Conservation (phyloP, 2,888 invertebrate species). For the Brenthis daphne region DNA sequence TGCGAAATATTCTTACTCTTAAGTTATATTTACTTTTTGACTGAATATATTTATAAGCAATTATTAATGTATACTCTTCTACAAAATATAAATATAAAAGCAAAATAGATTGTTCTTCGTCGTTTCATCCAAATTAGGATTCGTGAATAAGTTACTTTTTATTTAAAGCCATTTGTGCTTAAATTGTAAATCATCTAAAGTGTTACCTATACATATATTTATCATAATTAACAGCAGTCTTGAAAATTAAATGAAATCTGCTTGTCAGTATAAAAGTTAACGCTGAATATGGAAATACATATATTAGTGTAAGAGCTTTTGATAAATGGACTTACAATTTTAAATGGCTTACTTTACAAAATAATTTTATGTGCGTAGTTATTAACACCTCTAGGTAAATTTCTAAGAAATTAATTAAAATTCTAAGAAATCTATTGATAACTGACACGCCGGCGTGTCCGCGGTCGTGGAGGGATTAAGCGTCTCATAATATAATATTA, state of each 20-base stretch:
- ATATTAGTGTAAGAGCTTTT: slow-evolving; percentile 17
- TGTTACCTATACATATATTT: not conserved
- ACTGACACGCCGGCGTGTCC: too few relatives aligned
- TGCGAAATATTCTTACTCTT: not conserved
- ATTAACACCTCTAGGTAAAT: not conserved
- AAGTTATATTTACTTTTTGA: not conserved
- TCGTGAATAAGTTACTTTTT: too few relatives aligned
- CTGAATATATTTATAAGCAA: too few relatives aligned
- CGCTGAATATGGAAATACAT: slow-evolving; percentile 7
- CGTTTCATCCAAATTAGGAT: too few relatives aligned
- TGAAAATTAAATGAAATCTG: slow-evolving; percentile 25
- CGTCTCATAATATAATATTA: not conserved
- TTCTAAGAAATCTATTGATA: too few relatives aligned
- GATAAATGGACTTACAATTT: slow-evolving; percentile 9
- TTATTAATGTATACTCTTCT: too few relatives aligned
- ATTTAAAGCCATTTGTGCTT: not conserved
- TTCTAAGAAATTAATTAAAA: too few relatives aligned
- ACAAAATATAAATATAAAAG: too few relatives aligned
- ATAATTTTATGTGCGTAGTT: slow-evolving; percentile 8
- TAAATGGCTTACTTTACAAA: slow-evolving; percentile 16
- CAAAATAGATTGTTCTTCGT: too few relatives aligned
- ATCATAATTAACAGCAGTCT: slow-evolving; percentile 23
- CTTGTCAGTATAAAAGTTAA: slow-evolving; percentile 22
- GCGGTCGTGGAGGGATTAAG: not conserved
- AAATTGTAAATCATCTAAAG: not conserved